These are phyloP conservation scores for Glandiceps talaboti DNA, from an alignment of 53 echinoderm and acorn worm genomes.

Conservation along the genomic window DNA sequence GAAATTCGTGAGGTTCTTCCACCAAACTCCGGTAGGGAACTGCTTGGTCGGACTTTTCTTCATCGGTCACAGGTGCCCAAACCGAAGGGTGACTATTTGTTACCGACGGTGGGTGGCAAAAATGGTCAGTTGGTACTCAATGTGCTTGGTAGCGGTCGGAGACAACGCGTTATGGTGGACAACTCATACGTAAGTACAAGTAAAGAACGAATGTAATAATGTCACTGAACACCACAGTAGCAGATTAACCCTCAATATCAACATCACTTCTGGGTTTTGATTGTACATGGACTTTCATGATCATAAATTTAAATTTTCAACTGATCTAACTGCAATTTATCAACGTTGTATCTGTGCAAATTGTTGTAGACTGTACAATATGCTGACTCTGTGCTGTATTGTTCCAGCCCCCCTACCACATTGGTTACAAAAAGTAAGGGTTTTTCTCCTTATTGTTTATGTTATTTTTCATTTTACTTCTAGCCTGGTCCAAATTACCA, in stretches of 20 bases:
- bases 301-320: too few relatives aligned
- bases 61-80: conserved; percentile 60
- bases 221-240: too few relatives aligned
- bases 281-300: too few relatives aligned
- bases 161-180: conserved; percentile 70
- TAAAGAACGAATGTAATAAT: not conserved
- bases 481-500: conserved; percentile 78
- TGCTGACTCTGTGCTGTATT: too few relatives aligned
- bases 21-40: conserved; percentile 58
- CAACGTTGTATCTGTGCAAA: too few relatives aligned
- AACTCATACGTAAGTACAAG: conserved; percentile 55
- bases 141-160: conserved; percentile 87
- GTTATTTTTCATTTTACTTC: not conserved
- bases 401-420: too few relatives aligned
- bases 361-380: too few relatives aligned
- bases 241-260: too few relatives aligned
- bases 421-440: too few relatives aligned
- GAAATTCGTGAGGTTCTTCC: conserved; percentile 86
- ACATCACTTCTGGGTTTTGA: too few relatives aligned
- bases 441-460: too few relatives aligned
- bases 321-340: too few relatives aligned
- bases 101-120: conserved; percentile 70
- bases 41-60: conserved; percentile 65
- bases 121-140: conserved; percentile 82
- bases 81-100: conserved; percentile 46